These are phyloP conservation scores for Helicoverpa assulta DNA, from an alignment of 2,888 invertebrate genomes.

Conservation along the genomic window DNA sequence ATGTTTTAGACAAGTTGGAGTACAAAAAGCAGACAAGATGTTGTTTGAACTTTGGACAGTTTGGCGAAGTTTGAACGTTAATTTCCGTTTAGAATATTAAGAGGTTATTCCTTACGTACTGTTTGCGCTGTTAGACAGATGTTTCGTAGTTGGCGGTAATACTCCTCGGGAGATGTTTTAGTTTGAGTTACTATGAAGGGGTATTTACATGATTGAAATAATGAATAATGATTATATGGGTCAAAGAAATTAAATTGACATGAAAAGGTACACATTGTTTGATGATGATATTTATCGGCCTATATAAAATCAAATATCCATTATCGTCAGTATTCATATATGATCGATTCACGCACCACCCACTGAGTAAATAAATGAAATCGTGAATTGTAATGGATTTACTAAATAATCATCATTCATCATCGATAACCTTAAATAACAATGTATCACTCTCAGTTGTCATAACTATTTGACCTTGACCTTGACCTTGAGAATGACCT, in stretches of 20 bases:
- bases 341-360: background rate
- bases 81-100: slow-evolving; percentile 57
- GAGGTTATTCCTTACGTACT: slow-evolving; percentile 16
- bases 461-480: background rate
- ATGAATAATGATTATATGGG: no score
- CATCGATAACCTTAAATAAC: background rate
- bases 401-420: background rate
- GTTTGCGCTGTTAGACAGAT: background rate
- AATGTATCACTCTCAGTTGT: background rate
- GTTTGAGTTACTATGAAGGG: background rate
- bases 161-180: background rate
- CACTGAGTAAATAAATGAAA: background rate
- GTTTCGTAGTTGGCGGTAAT: background rate
- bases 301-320: background rate
- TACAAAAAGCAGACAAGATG: slow-evolving; percentile 34
- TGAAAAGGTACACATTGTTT: no score
- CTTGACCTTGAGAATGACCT: background rate
- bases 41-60: slow-evolving; percentile 35
- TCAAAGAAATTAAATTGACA: no score
- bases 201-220: no score
- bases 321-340: background rate
- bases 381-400: background rate
- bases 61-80: slow-evolving; percentile 35
- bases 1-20: slow-evolving; percentile 54
- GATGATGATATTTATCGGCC: background rate